Percentiles rank a stretch among this genome's conserved stretches.
Evolutionary conservation across 2,113 vertebrate species (phyloP).

Genomic region (Ramphastos sulfuratus): DNA sequence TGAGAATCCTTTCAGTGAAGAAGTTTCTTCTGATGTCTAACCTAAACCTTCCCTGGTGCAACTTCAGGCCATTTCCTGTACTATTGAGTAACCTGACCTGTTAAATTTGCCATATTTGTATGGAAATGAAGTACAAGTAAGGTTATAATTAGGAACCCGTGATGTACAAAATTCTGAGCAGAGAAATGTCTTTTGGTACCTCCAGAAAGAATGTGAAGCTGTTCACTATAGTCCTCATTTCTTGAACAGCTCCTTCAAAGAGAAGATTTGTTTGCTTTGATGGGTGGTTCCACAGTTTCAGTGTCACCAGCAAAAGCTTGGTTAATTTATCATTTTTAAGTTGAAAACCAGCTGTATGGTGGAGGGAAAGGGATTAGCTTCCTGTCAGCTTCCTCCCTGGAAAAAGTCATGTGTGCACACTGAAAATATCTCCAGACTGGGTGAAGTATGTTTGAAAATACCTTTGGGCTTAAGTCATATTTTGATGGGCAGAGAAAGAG

Average conservation of each 20-base stretch:
- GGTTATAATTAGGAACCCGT: not conserved
- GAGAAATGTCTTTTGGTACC: not conserved
- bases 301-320: not conserved
- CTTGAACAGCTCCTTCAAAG: not conserved
- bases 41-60: no score
- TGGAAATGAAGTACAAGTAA: not conserved
- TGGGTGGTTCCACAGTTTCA: not conserved
- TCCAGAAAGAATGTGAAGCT: not conserved
- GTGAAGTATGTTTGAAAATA: conserved; percentile 53
- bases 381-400: conserved; percentile 63
- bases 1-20: no score
- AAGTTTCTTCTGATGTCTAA: no score
- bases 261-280: not conserved
- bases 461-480: conserved; percentile 15
- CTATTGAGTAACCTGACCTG: not conserved
- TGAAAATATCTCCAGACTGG: conserved; percentile 41
- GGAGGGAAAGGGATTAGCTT: conserved; percentile 47
- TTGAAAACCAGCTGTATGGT: conserved; percentile 49
- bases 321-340: not conserved
- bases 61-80: no score
- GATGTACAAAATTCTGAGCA: not conserved
- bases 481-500: conserved; percentile 40
- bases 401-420: conserved; percentile 21
- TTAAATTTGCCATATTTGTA: not conserved
- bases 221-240: not conserved